Conservation (phyloP, 2,113 vertebrate genomes). For the Mus musculus region DNA sequence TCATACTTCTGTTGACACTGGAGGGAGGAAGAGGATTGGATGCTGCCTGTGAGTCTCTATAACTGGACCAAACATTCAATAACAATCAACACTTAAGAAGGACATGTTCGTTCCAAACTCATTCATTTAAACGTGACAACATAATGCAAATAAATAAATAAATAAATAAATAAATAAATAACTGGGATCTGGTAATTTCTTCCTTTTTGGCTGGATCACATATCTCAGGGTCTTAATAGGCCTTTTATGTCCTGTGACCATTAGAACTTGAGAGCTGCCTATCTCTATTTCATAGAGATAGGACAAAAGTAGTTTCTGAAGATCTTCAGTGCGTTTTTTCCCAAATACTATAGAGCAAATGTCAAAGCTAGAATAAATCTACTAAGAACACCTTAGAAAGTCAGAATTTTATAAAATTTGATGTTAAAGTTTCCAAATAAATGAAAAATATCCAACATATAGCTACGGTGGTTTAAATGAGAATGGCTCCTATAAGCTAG, state of each 20-base stretch:
- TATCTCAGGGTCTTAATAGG: not conserved
- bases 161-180: not conserved
- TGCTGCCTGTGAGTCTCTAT: not conserved
- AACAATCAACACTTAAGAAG: not conserved
- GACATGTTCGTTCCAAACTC: constrained; percentile 1
- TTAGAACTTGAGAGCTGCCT: not conserved
- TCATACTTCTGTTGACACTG: not conserved
- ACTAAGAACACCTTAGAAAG: not conserved
- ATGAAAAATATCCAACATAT: not conserved
- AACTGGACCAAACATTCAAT: not conserved
- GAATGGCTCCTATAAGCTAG: not conserved
- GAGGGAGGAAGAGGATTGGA: not conserved
- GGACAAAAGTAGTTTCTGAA: not conserved
- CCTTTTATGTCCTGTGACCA: not conserved
- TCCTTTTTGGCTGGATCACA: not conserved
- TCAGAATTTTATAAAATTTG: constrained; percentile 10
- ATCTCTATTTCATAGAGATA: not conserved
- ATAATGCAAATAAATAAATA: not conserved
- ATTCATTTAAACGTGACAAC: not conserved
- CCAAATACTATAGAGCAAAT: not conserved
- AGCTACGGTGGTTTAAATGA: not conserved
- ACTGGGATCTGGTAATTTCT: not conserved
- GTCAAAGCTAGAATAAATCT: not conserved
- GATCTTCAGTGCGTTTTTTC: not conserved
- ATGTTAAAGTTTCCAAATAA: constrained; percentile 21